These are phyloP conservation scores for Eilema depressum DNA, from an alignment of 2,888 invertebrate genomes.

Conservation along the genomic window DNA sequence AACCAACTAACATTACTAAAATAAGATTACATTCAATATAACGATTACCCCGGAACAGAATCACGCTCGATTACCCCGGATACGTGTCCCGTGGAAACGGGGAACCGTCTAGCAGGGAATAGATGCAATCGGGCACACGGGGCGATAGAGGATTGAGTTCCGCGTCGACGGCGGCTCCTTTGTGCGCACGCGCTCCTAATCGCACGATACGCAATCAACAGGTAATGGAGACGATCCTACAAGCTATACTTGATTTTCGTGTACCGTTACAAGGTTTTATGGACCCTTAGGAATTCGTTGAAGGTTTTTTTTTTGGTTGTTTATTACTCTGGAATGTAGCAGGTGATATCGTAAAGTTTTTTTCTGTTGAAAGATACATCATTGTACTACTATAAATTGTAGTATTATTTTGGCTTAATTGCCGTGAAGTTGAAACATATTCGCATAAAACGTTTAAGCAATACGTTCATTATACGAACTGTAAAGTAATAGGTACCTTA, in stretches of 20 bases:
- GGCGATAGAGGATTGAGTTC: slow-evolving; percentile 61
- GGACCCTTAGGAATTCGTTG: slow-evolving; percentile 8
- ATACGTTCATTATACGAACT: too few relatives aligned
- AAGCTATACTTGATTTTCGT: slow-evolving; percentile 41
- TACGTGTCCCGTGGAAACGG: slow-evolving; percentile 59
- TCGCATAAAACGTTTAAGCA: too few relatives aligned
- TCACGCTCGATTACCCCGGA: slow-evolving; percentile 46
- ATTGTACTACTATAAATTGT: too few relatives aligned
- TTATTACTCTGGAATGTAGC: not conserved
- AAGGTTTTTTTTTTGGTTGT: not conserved
- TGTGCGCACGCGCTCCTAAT: slow-evolving; percentile 78
- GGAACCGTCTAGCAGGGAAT: slow-evolving; percentile 55
- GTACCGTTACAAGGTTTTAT: slow-evolving; percentile 42
- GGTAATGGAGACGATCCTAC: slow-evolving; percentile 59
- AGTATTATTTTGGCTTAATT: too few relatives aligned
- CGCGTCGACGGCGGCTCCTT: slow-evolving; percentile 70
- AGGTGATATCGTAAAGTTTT: too few relatives aligned
- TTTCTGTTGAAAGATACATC: too few relatives aligned
- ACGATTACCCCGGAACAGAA: slow-evolving; percentile 23
- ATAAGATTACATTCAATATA: slow-evolving; percentile 49
- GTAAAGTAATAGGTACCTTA: too few relatives aligned
- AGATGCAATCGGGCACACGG: slow-evolving; percentile 16
- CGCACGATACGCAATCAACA: slow-evolving; percentile 75
- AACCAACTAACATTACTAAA: slow-evolving; percentile 20
- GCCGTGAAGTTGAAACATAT: too few relatives aligned